Evolutionary conservation across 2,113 vertebrate genomes (phyloP).

Genomic region (Jacana jacana): DNA sequence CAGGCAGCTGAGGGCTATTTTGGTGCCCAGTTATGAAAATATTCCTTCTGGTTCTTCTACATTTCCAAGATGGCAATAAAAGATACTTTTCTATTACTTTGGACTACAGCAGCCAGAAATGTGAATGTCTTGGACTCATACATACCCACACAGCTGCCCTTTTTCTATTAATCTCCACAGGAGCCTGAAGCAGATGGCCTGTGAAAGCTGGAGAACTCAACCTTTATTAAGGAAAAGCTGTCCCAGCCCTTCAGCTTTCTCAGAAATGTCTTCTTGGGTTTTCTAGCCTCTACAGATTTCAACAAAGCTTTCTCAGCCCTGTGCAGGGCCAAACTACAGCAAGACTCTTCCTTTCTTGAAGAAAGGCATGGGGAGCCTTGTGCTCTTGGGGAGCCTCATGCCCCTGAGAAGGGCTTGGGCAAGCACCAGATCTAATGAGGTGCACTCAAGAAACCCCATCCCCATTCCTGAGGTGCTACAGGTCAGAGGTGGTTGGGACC

Average conservation of each 20-base stretch:
- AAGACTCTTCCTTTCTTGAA: background rate
- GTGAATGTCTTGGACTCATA: background rate
- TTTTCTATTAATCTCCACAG: background rate
- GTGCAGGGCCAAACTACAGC: rapidly evolving
- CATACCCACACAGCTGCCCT: background rate
- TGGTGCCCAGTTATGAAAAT: background rate
- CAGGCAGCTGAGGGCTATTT: background rate
- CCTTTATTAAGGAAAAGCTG: background rate
- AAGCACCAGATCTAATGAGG: background rate
- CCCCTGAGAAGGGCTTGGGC: background rate
- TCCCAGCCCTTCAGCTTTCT: background rate
- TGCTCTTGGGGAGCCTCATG: rapidly evolving
- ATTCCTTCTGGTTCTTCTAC: background rate
- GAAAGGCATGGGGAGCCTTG: background rate
- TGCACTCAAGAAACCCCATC: rapidly evolving
- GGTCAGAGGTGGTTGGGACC: background rate
- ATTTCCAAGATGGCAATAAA: background rate
- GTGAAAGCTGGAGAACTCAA: background rate
- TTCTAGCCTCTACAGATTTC: background rate
- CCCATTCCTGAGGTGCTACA: background rate
- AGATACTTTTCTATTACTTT: background rate
- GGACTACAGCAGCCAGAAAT: background rate
- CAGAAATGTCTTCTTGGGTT: background rate
- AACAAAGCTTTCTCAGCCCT: background rate
- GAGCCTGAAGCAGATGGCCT: background rate